Evolutionary conservation across 2,113 vertebrate genomes (phyloP), one percentile per base, ranked within the genome.

Genomic region (Addax nasomaculatus): DNA sequence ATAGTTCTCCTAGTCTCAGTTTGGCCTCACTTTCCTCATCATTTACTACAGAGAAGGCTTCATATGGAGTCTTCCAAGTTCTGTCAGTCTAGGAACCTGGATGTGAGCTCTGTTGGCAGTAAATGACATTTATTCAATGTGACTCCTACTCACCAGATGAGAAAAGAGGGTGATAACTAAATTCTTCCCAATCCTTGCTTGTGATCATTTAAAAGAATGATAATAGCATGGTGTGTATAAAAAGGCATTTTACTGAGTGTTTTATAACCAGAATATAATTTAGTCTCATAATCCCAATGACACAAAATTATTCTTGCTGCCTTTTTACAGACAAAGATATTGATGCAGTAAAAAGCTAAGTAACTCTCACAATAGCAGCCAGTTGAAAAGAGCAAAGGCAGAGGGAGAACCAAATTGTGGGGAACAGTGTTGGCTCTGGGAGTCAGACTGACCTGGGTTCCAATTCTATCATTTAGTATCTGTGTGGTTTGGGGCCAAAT

Each of bases 241-340:
- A 53, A 76, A 89, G 43, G 21, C n/a, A 93, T 64, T 53, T 60
- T 85, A 64, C 15, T 76, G 21, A 92, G 45, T 53, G 43, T 79
- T 90, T 93, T 87, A 76, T 64, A 62, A 23, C 2, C 29, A 85
- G 2, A 12, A 89, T 90, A 27, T 76, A 93, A 90, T 91, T 93
- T 58, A 96, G 86, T 90, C n/a, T 89, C 2, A 90, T 3, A 60
- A 67, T 55, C 10, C 14, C 29, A 57, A 9, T 39, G 19, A 90
- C n/a, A 90, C n/a, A 70, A 95, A 96, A 85, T 92, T 95, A 88
- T 91, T 70, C 30, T 90, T 92, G 30, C 67, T 76, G 60, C 13
- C 45, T n/a, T 51, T 95, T 92, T 45, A 25, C 4, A 78, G 30
- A 89, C 36, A 55, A 95, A 58, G 57, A 96, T 84, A 81, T 21